phyloP scores from a whole-genome alignment of 2,113 vertebrate species.

The Microtus pennsylvanicus region DNA sequence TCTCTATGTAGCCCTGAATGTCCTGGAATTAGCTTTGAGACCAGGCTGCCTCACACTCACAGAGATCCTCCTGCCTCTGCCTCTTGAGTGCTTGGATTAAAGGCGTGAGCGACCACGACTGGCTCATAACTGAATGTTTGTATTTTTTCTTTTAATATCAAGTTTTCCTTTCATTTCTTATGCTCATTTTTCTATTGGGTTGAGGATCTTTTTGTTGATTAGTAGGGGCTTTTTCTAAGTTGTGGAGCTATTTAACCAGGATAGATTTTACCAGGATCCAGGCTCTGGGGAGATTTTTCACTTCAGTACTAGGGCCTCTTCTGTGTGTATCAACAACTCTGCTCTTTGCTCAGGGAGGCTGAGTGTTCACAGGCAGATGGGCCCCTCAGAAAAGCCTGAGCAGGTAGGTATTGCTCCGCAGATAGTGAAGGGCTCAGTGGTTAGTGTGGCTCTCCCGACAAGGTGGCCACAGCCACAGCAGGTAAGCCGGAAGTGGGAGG shows the following conservation, averaged over 20 bases:
- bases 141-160: no score
- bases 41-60: neutral
- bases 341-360: neutral
- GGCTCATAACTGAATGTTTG: no score
- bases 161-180: no score
- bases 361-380: neutral
- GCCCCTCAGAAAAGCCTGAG: neutral
- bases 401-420: neutral
- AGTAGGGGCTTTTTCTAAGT: constrained; percentile 32
- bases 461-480: neutral
- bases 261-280: neutral
- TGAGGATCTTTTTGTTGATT: neutral
- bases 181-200: neutral
- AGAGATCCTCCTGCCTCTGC: neutral
- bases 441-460: neutral
- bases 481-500: neutral
- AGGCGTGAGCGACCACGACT: neutral
- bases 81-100: neutral
- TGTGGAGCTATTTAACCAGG: neutral
- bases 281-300: neutral
- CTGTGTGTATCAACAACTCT: neutral
- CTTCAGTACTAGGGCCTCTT: neutral
- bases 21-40: neutral
- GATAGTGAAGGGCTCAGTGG: neutral
- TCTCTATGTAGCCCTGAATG: neutral